Evolutionary conservation across 1,140 invertebrate genomes (phyloP).

Genomic region (Ptiloglossa arizonensis): DNA sequence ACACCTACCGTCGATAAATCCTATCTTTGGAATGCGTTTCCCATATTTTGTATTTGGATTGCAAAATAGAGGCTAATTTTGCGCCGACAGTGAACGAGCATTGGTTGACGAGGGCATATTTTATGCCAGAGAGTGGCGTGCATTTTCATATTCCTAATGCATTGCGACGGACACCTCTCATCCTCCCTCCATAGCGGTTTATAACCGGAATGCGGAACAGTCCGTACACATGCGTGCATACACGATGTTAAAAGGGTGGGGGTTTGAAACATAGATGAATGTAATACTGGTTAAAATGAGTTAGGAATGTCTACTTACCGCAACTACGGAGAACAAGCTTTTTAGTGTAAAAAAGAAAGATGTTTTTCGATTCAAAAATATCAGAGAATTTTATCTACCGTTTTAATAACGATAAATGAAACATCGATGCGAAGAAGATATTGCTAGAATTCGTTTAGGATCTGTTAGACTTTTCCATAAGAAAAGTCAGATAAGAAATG

Average conservation of each 20-base stretch:
- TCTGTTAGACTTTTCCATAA: too few species aligned
- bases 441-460: too few species aligned
- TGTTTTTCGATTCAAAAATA: neutral
- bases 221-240: too few species aligned
- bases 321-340: neutral
- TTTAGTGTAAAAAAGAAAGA: too few species aligned
- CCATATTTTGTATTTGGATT: conserved; percentile 5
- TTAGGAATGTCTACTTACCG: neutral
- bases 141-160: conserved; percentile 30
- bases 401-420: too few species aligned
- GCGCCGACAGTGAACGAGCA: neutral
- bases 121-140: conserved; percentile 9
- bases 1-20: neutral
- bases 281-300: neutral
- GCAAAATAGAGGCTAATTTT: conserved; percentile 24
- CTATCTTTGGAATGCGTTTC: neutral
- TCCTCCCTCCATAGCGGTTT: neutral
- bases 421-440: too few species aligned
- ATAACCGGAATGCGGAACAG: neutral
- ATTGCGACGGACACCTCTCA: conserved; percentile 9
- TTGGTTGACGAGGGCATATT: conserved; percentile 12
- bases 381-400: neutral
- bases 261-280: neutral
- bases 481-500: too few species aligned
- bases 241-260: neutral